Percentiles rank a stretch among this genome's conserved stretches.
These are phyloP conservation scores for Sepioteuthis lessoniana DNA, from an alignment of 2,888 invertebrate species.

Conservation along the genomic window DNA sequence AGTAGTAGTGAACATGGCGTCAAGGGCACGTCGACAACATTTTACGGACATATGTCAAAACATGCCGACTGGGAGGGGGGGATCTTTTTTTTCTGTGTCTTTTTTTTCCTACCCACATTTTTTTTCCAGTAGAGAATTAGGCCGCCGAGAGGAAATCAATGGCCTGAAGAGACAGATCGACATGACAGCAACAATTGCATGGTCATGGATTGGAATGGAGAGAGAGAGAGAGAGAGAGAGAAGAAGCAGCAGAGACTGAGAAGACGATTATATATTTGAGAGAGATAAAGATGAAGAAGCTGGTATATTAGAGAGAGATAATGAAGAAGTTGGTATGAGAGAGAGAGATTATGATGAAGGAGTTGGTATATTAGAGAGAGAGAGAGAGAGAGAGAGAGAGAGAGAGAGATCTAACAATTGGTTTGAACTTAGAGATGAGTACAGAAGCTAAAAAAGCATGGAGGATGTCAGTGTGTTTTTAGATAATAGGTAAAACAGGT, in stretches of 20 bases:
- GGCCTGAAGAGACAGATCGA: neutral
- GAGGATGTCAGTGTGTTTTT: neutral
- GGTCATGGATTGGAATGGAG: neutral
- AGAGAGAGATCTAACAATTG: neutral
- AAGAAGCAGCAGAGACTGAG: neutral
- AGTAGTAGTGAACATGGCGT: neutral
- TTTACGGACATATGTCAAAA: constrained; percentile 17
- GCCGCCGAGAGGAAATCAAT: neutral
- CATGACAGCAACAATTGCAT: constrained; percentile 21
- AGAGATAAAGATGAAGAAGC: no score
- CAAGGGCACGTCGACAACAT: constrained; percentile 18
- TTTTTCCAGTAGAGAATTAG: neutral
- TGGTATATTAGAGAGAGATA: no score
- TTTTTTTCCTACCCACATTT: no score
- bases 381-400: neutral
- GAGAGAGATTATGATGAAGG: no score
- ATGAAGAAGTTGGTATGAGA: no score
- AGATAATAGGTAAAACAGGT: neutral
- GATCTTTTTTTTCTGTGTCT: no score
- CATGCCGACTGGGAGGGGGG: no score
- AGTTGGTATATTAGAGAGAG: no score
- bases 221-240: no score
- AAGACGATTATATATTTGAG: no score
- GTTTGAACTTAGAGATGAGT: neutral
- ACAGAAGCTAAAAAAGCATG: neutral